Evolutionary conservation across 2,888 invertebrate genomes (phyloP).

Genomic region (Blastobasis adustella): DNA sequence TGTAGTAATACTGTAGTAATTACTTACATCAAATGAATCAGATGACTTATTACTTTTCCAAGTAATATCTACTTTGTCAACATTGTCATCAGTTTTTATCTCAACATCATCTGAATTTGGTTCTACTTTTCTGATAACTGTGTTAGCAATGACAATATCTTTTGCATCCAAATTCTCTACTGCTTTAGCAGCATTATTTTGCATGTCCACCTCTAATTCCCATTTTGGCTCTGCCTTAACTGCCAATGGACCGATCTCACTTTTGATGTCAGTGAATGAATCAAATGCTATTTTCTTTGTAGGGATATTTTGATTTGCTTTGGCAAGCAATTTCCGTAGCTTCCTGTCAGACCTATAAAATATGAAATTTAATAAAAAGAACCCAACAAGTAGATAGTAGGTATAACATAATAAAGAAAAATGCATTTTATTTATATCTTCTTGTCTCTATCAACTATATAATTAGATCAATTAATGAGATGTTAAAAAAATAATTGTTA

Average conservation of each 20-base stretch:
- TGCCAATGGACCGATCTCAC: slow-evolving; percentile 57
- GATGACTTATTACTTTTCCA: slow-evolving; percentile 36
- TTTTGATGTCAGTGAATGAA: slow-evolving; percentile 64
- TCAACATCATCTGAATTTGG: slow-evolving; percentile 26
- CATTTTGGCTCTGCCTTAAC: slow-evolving; percentile 61
- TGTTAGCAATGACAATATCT: slow-evolving; percentile 63
- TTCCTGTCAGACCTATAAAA: slow-evolving; percentile 52
- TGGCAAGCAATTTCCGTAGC: slow-evolving; percentile 44
- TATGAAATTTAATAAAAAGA: neutral
- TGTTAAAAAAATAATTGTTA: too few relatives aligned
- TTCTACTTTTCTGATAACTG: slow-evolving; percentile 65
- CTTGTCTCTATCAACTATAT: neutral
- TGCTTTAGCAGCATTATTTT: slow-evolving; percentile 22
- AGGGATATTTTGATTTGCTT: slow-evolving; percentile 34
- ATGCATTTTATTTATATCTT: neutral
- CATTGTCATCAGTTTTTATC: slow-evolving; percentile 20
- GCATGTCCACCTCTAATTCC: slow-evolving; percentile 61
- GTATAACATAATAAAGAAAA: too few relatives aligned
- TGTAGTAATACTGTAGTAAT: neutral
- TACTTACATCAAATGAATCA: slow-evolving; percentile 45
- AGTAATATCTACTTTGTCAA: slow-evolving; percentile 38
- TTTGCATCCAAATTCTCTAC: slow-evolving; percentile 47
- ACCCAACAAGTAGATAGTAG: neutral
- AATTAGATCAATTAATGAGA: too few relatives aligned
- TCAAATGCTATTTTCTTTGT: slow-evolving; percentile 67